These are phyloP conservation scores for Cantharis rustica DNA, from an alignment of 2,888 invertebrate species.

Conservation along the genomic window DNA sequence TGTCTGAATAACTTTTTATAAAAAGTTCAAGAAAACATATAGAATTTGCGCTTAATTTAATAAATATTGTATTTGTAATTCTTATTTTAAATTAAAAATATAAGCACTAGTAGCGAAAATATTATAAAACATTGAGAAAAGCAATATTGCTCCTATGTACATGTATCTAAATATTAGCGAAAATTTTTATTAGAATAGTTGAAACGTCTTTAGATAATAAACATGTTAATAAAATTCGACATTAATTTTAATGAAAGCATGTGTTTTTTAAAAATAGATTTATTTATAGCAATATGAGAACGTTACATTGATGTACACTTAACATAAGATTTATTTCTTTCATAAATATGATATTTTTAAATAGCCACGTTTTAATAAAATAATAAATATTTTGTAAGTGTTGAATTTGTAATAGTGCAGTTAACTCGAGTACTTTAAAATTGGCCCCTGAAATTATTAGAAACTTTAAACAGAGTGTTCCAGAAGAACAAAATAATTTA, in stretches of 20 bases:
- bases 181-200: neutral
- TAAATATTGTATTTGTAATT: no score
- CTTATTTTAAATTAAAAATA: no score
- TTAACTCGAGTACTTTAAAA: neutral
- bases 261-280: neutral
- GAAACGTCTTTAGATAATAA: neutral
- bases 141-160: neutral
- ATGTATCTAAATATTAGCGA: neutral
- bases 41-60: no score
- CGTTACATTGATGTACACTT: neutral
- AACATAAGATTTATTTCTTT: neutral
- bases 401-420: neutral
- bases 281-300: neutral
- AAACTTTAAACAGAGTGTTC: no score
- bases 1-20: no score
- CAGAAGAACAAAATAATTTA: no score
- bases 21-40: no score
- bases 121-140: neutral
- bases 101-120: neutral
- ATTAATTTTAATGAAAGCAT: neutral
- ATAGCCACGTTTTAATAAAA: neutral
- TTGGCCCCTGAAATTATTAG: neutral
- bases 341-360: neutral
- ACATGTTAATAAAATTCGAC: neutral
- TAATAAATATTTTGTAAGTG: neutral